These are phyloP conservation scores for Pedicia rivosa DNA, from an alignment of 2,888 invertebrate species.

Conservation along the genomic window DNA sequence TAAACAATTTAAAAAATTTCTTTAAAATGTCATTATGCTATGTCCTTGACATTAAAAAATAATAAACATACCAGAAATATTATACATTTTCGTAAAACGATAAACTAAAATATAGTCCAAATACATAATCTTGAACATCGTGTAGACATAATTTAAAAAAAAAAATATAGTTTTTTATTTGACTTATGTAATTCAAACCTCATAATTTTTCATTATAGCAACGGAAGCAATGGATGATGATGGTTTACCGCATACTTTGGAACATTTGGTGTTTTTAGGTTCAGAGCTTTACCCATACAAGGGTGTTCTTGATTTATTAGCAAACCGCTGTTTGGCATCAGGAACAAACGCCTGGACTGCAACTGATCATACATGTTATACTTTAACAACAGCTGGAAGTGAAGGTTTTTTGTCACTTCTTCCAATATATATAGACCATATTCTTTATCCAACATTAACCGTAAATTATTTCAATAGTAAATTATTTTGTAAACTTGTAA, in stretches of 20 bases:
- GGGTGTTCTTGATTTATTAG: conserved; percentile 73
- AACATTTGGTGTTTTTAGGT: conserved; percentile 82
- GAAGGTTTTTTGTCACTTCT: conserved; percentile 78
- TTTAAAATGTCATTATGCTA: no score
- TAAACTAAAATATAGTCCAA: no score
- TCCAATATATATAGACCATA: conserved; percentile 83
- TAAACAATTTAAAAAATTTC: no score
- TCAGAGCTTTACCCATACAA: conserved; percentile 82
- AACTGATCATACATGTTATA: conserved; percentile 78
- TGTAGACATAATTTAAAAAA: no score
- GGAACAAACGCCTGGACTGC: conserved; percentile 88
- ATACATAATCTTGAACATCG: no score
- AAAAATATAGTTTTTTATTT: no score
- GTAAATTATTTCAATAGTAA: conserved; percentile 23
- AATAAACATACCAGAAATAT: no score
- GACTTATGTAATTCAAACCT: no score
- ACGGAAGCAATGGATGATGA: conserved; percentile 87
- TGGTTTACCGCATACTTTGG: conserved; percentile 83
- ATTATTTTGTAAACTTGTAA: neutral
- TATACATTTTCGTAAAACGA: no score
- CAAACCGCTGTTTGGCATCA: conserved; percentile 77
- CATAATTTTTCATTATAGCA: no score
- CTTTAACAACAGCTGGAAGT: conserved; percentile 71
- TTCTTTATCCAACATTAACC: conserved; percentile 67
- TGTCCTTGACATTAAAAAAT: no score